Conservation (phyloP, 2,113 vertebrate genomes). For the Onychostruthus taczanowskii region DNA sequence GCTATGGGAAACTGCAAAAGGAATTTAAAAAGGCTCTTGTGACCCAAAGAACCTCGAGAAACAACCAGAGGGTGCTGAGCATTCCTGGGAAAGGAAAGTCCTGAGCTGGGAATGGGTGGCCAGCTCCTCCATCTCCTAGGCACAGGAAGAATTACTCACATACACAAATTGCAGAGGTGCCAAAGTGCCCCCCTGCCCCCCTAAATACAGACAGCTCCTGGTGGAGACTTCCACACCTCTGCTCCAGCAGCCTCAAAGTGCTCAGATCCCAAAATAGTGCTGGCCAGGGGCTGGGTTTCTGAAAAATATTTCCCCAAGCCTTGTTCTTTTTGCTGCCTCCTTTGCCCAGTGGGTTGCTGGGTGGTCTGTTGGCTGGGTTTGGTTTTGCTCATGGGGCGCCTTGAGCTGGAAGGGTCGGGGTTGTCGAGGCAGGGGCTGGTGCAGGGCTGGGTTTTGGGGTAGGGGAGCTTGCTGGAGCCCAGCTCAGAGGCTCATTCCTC, state of each 20-base stretch:
- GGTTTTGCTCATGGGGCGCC: not conserved
- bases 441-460: not conserved
- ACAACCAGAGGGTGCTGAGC: not conserved
- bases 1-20: not conserved
- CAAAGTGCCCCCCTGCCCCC: not conserved
- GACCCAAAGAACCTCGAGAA: accelerated
- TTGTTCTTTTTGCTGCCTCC: not conserved
- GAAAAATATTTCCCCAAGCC: not conserved
- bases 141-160: not conserved
- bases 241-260: not conserved
- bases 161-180: not conserved
- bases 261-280: not conserved
- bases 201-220: not conserved
- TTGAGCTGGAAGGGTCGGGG: not conserved
- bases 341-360: not conserved
- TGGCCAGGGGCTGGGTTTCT: not conserved
- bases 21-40: not conserved
- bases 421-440: not conserved
- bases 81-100: too few relatives aligned
- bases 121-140: not conserved
- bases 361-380: not conserved
- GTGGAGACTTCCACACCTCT: not conserved
- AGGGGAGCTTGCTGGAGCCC: accelerated
- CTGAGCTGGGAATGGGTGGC: not conserved
- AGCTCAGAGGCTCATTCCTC: not conserved